phyloP scores from a whole-genome alignment of 2,113 vertebrate species.

The Dendrocopos noguchii region DNA sequence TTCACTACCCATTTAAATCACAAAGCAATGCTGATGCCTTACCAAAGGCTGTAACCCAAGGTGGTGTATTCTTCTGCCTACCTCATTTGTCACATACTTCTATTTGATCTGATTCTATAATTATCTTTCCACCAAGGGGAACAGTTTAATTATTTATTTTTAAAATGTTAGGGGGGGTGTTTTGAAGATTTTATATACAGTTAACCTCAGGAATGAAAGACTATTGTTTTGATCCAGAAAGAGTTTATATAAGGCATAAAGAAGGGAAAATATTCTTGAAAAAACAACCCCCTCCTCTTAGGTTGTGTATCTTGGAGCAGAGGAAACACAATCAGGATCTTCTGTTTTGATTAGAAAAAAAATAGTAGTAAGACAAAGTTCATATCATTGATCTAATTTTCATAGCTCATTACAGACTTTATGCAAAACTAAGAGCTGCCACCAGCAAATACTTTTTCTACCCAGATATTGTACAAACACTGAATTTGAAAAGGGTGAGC shows the following conservation, averaged over 20 bases:
- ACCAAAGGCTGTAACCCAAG: conserved; percentile 35
- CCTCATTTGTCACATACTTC: not conserved
- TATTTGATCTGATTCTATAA: conserved; percentile 25
- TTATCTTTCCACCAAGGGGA: not conserved
- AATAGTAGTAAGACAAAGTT: conserved; percentile 55
- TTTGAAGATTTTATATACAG: conserved; percentile 52
- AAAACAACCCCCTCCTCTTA: conserved; percentile 73
- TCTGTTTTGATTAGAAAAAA: conserved; percentile 71
- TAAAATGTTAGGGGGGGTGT: conserved; percentile 10
- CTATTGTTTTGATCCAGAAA: conserved; percentile 64
- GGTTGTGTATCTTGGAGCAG: conserved; percentile 79
- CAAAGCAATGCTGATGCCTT: not conserved
- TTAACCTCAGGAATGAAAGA: conserved; percentile 70
- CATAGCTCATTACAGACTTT: conserved; percentile 38
- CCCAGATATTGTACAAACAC: conserved; percentile 46
- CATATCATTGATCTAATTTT: conserved; percentile 69
- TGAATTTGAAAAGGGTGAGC: conserved; percentile 51
- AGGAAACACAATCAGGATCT: conserved; percentile 61
- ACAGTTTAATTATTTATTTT: not conserved
- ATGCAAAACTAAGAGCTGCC: conserved; percentile 44
- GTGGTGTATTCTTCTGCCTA: conserved; percentile 12
- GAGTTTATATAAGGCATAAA: conserved; percentile 70
- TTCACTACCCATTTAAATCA: not conserved
- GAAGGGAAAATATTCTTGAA: conserved; percentile 75
- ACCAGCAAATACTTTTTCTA: conserved; percentile 56